Evolutionary conservation across 2,797 vertebrate species (phyloP), one percentile per base, ranked within the genome.

Genomic region (Enteromius afrohamiltoni): DNA sequence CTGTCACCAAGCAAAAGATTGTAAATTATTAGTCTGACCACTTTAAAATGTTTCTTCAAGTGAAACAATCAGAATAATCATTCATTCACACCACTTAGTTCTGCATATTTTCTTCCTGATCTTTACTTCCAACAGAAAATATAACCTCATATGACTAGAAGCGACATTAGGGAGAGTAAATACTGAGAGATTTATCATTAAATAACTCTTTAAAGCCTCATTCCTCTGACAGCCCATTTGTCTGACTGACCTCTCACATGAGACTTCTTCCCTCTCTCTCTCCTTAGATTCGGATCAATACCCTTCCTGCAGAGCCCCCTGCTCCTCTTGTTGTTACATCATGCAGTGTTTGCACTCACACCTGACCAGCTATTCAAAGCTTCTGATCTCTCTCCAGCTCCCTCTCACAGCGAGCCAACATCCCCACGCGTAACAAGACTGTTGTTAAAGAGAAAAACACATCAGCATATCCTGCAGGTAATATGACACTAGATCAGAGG

Each of bases 321-420:
- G 68, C 75, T 79, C 47, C 19, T 76, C n/a, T 79, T 23, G 53
- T 40, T n/a, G 47, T 85, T 76, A 77, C 21, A 85, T 81, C 79
- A 77, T 40, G 78, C 83, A 47, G 83, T 40, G 84, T 67, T 34
- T 79, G 45, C 47, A 17, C 51, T 77, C 49, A 37, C 74, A 82
- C 58, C 65, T 62, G 68, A 69, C 29, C 13, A 26, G 68, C 11
- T 17, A 58, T 51, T 31, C 17, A 40, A 69, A 70, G 78, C 65
- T 29, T 80, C 53, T 71, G 40, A 73, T 80, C 53, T 64, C 69
- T 31, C 55, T 64, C 55, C 68, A 21, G 58, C 45, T 49, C 65
- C 21, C 37, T n/a, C 16, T 55, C 34, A 14, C 34, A 17, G 23
- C 1, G 0, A 58, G 37, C 23, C 67, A n/a, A 60, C 71, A 53